A percentile compares a stretch with the other conserved stretches of the same genome.
Conservation (phyloP, 2,888 invertebrate species). For the Kryphioiulus occultus region DNA sequence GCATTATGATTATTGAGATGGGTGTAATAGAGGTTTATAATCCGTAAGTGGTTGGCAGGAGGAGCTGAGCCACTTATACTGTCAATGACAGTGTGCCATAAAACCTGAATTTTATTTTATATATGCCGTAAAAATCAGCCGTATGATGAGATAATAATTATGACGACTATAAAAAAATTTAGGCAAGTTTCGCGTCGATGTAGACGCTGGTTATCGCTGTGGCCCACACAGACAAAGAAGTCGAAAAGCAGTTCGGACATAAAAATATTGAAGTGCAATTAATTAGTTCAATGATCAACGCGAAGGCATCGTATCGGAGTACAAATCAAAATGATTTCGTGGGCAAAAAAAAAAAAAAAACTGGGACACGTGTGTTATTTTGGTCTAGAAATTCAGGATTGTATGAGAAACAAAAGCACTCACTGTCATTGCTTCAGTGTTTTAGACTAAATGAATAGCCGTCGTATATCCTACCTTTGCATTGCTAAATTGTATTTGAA, state of each 20-base stretch:
- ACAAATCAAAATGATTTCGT: not conserved
- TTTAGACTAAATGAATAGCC: no score
- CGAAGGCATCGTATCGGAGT: not conserved
- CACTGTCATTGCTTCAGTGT: no score
- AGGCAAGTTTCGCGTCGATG: not conserved
- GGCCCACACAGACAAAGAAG: not conserved
- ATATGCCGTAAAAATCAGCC: constrained; percentile 45
- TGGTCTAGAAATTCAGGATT: not conserved
- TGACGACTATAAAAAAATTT: constrained; percentile 45
- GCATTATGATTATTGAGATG: constrained; percentile 35
- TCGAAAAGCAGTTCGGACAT: not conserved
- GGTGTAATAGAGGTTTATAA: constrained; percentile 41
- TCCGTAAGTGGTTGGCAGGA: constrained; percentile 38
- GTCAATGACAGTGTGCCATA: constrained; percentile 42
- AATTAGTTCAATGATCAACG: constrained; percentile 11
- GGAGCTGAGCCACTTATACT: constrained; percentile 35
- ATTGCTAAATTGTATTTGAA: no score
- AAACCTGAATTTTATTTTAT: constrained; percentile 45
- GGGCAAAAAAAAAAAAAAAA: not conserved
- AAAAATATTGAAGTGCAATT: not conserved
- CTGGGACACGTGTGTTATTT: not conserved
- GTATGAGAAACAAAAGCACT: no score
- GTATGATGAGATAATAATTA: constrained; percentile 47
- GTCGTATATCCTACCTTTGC: no score
- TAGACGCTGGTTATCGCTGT: not conserved